phyloP scores from a whole-genome alignment of 1,140 invertebrate species.

The Drosophila pseudoananassae region DNA sequence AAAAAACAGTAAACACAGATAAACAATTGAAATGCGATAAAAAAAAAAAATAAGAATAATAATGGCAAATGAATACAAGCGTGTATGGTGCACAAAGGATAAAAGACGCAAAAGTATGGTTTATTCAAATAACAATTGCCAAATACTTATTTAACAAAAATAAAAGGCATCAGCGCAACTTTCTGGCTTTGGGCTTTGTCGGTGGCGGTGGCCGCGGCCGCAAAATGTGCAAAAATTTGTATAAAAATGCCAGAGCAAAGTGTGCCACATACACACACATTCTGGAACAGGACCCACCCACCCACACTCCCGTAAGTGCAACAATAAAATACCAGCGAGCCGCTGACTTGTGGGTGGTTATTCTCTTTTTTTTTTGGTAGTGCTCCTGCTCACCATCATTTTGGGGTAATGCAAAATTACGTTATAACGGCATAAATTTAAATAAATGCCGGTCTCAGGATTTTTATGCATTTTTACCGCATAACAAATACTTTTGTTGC shows the following conservation, averaged over 20 bases:
- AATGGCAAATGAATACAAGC: constrained; percentile 53
- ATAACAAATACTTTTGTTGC: constrained; percentile 84
- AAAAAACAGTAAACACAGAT: constrained; percentile 37
- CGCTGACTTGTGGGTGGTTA: constrained; percentile 41
- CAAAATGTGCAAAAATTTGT: constrained; percentile 61
- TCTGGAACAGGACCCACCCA: neutral
- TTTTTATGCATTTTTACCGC: constrained; percentile 84
- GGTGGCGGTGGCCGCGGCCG: constrained; percentile 23
- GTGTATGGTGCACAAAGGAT: constrained; percentile 26
- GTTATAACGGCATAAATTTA: constrained; percentile 84
- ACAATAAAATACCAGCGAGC: constrained; percentile 67
- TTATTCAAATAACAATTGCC: constrained; percentile 74
- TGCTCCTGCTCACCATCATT: constrained; percentile 60
- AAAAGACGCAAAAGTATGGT: constrained; percentile 52
- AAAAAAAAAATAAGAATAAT: constrained; percentile 41
- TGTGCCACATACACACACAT: constrained; percentile 49
- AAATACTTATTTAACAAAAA: constrained; percentile 80
- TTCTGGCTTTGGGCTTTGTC: constrained; percentile 60
- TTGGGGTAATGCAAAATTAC: constrained; percentile 82
- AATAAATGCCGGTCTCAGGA: constrained; percentile 84
- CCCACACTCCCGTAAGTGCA: constrained; percentile 33
- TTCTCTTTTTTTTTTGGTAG: constrained; percentile 7
- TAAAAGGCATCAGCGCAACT: constrained; percentile 54
- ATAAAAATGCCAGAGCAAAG: constrained; percentile 65
- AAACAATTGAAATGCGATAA: constrained; percentile 66